Evolutionary conservation across 2,797 vertebrate genomes (phyloP).

Genomic region (Acipenser oxyrinchus): DNA sequence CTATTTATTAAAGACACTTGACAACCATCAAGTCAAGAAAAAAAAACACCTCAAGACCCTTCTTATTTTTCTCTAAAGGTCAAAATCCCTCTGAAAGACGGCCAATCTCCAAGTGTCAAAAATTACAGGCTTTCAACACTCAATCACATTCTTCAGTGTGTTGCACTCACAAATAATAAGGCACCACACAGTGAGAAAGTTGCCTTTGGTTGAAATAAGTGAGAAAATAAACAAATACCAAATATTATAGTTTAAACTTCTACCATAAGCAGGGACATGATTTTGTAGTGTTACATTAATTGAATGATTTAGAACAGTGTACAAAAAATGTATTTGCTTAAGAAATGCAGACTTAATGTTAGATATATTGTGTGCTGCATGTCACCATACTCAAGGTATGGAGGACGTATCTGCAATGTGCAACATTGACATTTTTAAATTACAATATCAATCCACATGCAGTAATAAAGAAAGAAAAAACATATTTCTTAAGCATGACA

Average conservation of each 20-base stretch:
- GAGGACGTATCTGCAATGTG: slow-evolving; percentile 18
- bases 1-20: no score
- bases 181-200: no score
- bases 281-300: no score
- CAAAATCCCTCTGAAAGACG: neutral
- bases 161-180: neutral
- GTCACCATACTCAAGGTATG: no score
- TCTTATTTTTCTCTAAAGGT: slow-evolving; percentile 3
- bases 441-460: slow-evolving; percentile 57
- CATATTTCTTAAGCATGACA: slow-evolving; percentile 57
- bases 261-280: no score
- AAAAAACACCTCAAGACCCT: neutral
- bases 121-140: neutral
- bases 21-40: no score
- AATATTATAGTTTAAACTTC: neutral
- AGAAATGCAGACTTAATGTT: no score
- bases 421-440: slow-evolving; percentile 41
- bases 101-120: neutral
- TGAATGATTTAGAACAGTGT: no score
- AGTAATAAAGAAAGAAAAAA: slow-evolving; percentile 44
- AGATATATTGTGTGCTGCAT: no score
- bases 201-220: no score
- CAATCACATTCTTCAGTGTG: neutral
- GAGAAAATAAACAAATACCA: no score
- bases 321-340: no score